These are phyloP conservation scores for Brienomyrus longianalis DNA, from an alignment of 2,113 vertebrate genomes.

Conservation along the genomic window DNA sequence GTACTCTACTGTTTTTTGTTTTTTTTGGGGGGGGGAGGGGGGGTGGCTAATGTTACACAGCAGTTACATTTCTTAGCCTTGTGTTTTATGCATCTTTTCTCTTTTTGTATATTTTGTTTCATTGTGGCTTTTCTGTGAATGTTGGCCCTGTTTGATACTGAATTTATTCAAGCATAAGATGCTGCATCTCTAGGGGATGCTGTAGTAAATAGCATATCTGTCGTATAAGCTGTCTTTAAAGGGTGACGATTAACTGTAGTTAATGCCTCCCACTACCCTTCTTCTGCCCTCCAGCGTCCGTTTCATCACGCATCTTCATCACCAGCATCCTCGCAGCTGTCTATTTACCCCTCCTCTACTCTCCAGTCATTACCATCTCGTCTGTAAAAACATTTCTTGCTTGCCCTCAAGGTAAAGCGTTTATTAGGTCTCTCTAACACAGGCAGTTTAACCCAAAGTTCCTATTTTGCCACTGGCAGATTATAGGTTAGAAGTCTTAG, in stretches of 20 bases:
- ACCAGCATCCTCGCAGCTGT: neutral
- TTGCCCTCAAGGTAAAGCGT: neutral
- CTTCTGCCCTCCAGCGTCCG: neutral
- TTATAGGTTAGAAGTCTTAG: neutral
- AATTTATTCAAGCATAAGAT: neutral
- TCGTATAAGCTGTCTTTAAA: neutral
- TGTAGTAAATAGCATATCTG: neutral
- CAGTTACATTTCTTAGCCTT: neutral
- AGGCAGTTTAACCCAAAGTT: neutral
- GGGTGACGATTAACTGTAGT: neutral
- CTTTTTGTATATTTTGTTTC: neutral
- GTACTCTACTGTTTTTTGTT: neutral
- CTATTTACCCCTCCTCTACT: neutral
- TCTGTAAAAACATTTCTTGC: neutral
- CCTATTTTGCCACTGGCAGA: neutral
- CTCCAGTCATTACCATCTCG: neutral
- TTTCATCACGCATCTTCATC: neutral
- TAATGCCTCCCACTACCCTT: neutral
- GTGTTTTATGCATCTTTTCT: neutral
- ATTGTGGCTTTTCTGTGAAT: neutral
- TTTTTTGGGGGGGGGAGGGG: neutral
- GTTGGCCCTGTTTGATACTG: neutral
- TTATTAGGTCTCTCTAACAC: neutral
- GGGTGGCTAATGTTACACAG: neutral
- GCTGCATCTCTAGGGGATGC: neutral